Conservation (phyloP, 2,797 vertebrate species). For the Amazona ochrocephala region DNA sequence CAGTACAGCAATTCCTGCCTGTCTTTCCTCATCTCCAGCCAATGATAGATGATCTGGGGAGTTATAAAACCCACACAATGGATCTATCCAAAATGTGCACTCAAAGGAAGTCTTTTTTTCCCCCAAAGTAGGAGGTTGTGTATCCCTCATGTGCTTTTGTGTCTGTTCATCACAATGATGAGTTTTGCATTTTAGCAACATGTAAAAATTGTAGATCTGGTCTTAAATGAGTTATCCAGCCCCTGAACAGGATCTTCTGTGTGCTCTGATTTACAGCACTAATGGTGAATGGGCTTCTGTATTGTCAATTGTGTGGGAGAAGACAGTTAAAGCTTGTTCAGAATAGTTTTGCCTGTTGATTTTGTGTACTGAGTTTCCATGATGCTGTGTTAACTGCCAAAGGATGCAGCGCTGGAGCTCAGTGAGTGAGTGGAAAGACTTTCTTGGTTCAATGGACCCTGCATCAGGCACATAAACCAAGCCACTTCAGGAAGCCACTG, state of each 20-base stretch:
- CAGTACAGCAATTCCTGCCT: background rate
- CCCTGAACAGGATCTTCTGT: background rate
- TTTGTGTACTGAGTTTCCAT: background rate
- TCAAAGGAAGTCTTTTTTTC: background rate
- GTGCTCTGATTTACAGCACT: background rate
- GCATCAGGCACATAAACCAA: background rate
- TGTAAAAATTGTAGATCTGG: background rate
- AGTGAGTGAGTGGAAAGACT: background rate
- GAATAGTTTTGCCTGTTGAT: background rate
- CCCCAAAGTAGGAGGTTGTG: background rate
- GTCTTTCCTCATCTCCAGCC: background rate
- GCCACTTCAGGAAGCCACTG: background rate
- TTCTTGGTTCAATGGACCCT: slow-evolving; percentile 13
- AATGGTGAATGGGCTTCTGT: background rate
- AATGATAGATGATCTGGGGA: background rate
- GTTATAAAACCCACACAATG: background rate
- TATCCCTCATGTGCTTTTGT: background rate
- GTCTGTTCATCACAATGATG: background rate
- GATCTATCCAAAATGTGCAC: background rate
- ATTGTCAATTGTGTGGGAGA: rapidly evolving
- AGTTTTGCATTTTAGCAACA: background rate
- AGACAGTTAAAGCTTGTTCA: background rate
- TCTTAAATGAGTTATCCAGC: background rate
- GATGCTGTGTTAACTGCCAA: background rate
- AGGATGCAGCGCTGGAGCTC: background rate